A percentile compares a stretch with the other conserved stretches of the same genome.
Evolutionary conservation across 2,797 vertebrate species (phyloP).

Genomic region (Alosa sapidissima): DNA sequence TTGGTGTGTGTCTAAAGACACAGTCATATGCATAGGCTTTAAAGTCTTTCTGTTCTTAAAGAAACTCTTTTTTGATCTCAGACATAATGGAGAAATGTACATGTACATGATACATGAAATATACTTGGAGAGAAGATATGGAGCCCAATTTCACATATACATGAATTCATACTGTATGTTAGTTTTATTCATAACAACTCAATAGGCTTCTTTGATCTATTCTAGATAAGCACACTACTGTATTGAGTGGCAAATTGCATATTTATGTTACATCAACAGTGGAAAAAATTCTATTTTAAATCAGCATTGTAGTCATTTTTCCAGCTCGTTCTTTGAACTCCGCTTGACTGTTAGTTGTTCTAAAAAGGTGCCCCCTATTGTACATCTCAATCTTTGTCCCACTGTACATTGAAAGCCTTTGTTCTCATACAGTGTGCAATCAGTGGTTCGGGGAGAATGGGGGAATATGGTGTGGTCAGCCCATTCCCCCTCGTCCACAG

Average conservation of each 20-base stretch:
- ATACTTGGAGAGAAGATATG: not conserved
- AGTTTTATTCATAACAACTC: not conserved
- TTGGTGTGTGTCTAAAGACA: too few species aligned
- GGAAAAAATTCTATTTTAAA: constrained; percentile 32
- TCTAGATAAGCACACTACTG: not conserved
- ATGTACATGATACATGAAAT: too few species aligned
- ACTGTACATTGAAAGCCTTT: constrained; percentile 74
- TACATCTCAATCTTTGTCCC: constrained; percentile 72
- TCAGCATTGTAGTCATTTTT: constrained; percentile 51
- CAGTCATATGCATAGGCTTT: too few species aligned
- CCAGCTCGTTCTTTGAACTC: constrained; percentile 67
- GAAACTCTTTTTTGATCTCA: too few species aligned
- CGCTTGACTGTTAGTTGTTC: constrained; percentile 57
- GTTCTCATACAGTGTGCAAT: constrained; percentile 68
- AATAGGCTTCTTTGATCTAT: not conserved
- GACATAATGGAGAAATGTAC: too few species aligned
- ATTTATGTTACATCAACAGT: constrained; percentile 8
- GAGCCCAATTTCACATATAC: not conserved
- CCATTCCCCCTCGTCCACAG: constrained; percentile 55
- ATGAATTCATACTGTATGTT: not conserved
- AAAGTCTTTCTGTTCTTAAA: not conserved
- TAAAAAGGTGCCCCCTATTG: constrained; percentile 68
- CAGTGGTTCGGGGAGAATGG: constrained; percentile 65
- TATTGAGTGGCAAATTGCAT: not conserved
- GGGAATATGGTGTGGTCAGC: constrained; percentile 64